Percentiles rank a stretch among this genome's conserved stretches.
phyloP scores from a whole-genome alignment of 2,113 vertebrate species.

The Hemicordylus capensis region DNA sequence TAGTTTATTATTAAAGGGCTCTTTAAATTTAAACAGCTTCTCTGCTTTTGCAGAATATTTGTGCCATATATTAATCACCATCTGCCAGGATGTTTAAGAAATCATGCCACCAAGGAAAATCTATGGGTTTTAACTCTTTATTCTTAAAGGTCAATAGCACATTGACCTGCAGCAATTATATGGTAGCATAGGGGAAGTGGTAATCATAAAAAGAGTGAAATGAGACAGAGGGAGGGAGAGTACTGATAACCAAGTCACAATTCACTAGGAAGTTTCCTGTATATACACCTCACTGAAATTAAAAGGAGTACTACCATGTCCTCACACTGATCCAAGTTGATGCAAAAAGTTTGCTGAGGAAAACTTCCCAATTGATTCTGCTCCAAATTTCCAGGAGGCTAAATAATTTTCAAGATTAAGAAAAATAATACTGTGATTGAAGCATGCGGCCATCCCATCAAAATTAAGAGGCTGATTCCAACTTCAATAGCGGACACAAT shows the following conservation, averaged over 20 bases:
- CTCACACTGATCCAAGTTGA: background rate
- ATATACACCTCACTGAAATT: background rate
- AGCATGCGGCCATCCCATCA: background rate
- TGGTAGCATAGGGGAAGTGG: background rate
- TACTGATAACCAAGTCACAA: background rate
- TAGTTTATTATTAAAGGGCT: constrained; percentile 51
- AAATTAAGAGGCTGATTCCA: background rate
- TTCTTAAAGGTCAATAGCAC: background rate
- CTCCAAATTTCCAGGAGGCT: background rate
- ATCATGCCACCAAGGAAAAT: background rate
- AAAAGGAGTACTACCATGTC: background rate
- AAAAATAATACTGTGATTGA: background rate
- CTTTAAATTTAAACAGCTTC: constrained; percentile 55
- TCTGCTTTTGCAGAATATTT: constrained; percentile 28
- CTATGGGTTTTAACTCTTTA: background rate
- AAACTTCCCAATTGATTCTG: background rate
- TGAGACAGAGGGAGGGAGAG: background rate
- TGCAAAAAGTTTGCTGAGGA: background rate
- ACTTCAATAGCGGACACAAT: background rate
- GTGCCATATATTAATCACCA: background rate
- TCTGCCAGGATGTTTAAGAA: background rate
- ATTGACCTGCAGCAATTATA: background rate
- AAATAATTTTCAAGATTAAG: background rate
- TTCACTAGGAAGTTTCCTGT: background rate
- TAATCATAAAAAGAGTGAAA: background rate